phyloP scores from a whole-genome alignment of 2,888 invertebrate species.

The Monoplex corrugatus region DNA sequence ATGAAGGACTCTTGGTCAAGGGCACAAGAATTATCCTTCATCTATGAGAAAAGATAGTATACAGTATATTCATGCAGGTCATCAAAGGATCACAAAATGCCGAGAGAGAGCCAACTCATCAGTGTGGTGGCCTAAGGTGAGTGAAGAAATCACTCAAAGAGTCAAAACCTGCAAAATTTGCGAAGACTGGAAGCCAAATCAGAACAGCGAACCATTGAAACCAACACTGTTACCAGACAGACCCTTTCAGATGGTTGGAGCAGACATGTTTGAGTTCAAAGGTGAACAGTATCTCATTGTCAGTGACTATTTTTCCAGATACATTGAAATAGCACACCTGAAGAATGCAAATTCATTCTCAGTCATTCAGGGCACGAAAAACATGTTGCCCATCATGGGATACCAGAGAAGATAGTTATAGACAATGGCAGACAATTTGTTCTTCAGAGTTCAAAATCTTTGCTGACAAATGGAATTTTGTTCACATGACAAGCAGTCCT shows the following conservation, averaged over 20 bases:
- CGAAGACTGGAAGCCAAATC: neutral
- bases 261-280: conserved; percentile 22
- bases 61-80: conserved; percentile 27
- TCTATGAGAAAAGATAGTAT: conserved; percentile 33
- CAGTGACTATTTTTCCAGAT: conserved; percentile 44
- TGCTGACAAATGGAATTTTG: too few species aligned
- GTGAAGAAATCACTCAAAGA: conserved; percentile 18
- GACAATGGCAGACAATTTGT: too few species aligned
- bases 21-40: conserved; percentile 21
- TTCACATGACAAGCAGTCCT: too few species aligned
- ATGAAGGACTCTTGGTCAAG: conserved; percentile 21
- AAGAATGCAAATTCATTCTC: neutral
- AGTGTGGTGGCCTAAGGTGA: conserved; percentile 41
- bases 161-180: conserved; percentile 19
- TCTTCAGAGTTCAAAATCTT: too few species aligned
- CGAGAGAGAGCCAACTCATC: neutral
- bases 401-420: too few species aligned
- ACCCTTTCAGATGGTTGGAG: conserved; percentile 22
- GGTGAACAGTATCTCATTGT: conserved; percentile 4
- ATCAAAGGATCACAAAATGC: conserved; percentile 41
- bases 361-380: neutral
- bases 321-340: conserved; percentile 24
- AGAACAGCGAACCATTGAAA: conserved; percentile 13
- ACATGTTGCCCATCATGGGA: conserved; percentile 37
- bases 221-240: conserved; percentile 26